A percentile compares a stretch with the other conserved stretches of the same genome.
Evolutionary conservation across 2,113 vertebrate species (phyloP).

Genomic region (Poeciliopsis turrubarensis): DNA sequence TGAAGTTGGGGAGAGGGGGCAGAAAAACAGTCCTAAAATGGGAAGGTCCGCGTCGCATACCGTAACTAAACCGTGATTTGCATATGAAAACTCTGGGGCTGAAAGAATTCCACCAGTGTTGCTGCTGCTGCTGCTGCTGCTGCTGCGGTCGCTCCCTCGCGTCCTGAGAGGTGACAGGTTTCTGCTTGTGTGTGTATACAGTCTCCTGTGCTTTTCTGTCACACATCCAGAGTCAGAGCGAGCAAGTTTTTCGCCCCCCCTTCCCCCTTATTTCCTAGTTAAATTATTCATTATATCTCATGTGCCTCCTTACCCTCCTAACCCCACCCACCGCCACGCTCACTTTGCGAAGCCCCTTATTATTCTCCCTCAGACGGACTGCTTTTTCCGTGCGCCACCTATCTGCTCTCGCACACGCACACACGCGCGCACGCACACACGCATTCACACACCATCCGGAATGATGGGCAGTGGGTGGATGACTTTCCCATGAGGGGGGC

Average conservation of each 20-base stretch:
- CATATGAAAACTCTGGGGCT: constrained; percentile 82
- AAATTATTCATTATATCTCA: constrained; percentile 71
- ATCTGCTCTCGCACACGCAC: neutral
- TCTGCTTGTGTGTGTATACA: constrained; percentile 52
- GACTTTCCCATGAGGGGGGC: constrained; percentile 73
- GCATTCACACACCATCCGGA: constrained; percentile 1
- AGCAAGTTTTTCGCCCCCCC: constrained; percentile 31
- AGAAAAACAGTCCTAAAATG: constrained; percentile 75
- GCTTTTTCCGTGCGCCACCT: constrained; percentile 1
- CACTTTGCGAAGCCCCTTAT: constrained; percentile 56
- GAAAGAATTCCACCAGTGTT: constrained; percentile 81
- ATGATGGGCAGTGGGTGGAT: constrained; percentile 64
- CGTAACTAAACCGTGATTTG: constrained; percentile 86
- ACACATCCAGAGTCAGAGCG: constrained; percentile 62
- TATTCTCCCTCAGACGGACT: constrained; percentile 52
- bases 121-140: constrained; percentile 60
- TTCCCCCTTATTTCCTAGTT: constrained; percentile 39
- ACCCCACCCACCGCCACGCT: constrained; percentile 22
- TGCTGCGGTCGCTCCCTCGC: constrained; percentile 47
- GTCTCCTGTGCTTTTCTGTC: constrained; percentile 63
- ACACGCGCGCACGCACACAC: too few species aligned
- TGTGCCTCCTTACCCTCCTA: neutral
- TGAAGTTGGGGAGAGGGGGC: neutral
- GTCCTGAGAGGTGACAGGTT: constrained; percentile 72
- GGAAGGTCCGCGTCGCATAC: constrained; percentile 82